phyloP scores from a whole-genome alignment of 2,888 invertebrate genomes.

The Acleris sparsana region DNA sequence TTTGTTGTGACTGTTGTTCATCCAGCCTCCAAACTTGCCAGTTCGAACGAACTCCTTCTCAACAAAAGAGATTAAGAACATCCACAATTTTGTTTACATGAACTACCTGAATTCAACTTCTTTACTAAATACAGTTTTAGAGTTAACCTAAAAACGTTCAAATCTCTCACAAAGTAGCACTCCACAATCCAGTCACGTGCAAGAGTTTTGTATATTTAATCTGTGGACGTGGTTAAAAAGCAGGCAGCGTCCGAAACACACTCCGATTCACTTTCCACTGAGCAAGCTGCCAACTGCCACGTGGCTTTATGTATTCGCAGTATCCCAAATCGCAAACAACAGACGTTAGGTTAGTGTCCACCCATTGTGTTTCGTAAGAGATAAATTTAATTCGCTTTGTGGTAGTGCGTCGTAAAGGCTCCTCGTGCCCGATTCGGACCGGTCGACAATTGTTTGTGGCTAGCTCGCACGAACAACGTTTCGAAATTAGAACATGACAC shows the following conservation, averaged over 20 bases:
- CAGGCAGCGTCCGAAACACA: slow-evolving; percentile 15
- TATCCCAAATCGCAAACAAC: neutral
- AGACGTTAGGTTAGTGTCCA: slow-evolving; percentile 1
- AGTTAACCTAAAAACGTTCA: slow-evolving; percentile 24
- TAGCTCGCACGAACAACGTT: slow-evolving; percentile 8
- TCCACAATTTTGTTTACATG: too few relatives aligned
- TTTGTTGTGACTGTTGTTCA: too few relatives aligned
- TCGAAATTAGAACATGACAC: slow-evolving; percentile 20
- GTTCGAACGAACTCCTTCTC: too few relatives aligned
- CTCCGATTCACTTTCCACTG: slow-evolving; percentile 24
- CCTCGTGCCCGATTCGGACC: slow-evolving; percentile 22
- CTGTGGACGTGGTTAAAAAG: slow-evolving; percentile 25
- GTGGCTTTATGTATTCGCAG: neutral
- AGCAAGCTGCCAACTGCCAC: slow-evolving; percentile 1
- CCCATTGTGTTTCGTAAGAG: neutral
- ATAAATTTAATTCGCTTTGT: slow-evolving; percentile 25
- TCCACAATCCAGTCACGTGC: slow-evolving; percentile 28
- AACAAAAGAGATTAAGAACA: too few relatives aligned
- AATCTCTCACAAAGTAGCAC: slow-evolving; percentile 8
- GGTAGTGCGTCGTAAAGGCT: slow-evolving; percentile 14
- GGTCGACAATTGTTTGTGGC: slow-evolving; percentile 26
- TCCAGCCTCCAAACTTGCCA: too few relatives aligned
- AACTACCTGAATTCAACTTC: neutral
- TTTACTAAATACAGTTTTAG: slow-evolving; percentile 2
- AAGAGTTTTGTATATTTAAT: slow-evolving; percentile 32